phyloP scores from a whole-genome alignment of 2,888 invertebrate genomes.

The Muschampia plurimacula region DNA sequence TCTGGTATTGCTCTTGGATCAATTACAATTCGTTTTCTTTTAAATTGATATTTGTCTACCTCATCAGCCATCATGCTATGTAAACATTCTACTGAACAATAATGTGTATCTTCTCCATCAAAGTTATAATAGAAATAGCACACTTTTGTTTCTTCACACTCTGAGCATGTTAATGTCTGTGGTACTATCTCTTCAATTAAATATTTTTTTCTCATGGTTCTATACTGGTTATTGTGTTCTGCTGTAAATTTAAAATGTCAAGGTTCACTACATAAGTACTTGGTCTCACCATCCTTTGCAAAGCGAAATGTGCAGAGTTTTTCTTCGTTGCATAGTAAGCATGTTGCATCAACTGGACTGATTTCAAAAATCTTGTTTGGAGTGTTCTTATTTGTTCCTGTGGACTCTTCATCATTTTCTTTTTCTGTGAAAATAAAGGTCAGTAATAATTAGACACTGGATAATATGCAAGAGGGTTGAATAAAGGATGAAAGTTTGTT shows the following conservation, averaged over 20 bases:
- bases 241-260: constrained; percentile 79
- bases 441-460: too few relatives aligned
- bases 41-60: constrained; percentile 82
- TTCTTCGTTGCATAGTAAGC: constrained; percentile 74
- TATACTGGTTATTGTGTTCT: constrained; percentile 64
- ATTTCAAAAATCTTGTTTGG: constrained; percentile 75
- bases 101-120: constrained; percentile 78
- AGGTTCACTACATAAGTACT: constrained; percentile 76
- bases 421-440: constrained; percentile 64
- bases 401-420: constrained; percentile 81
- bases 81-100: constrained; percentile 84
- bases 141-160: constrained; percentile 74
- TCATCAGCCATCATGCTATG: constrained; percentile 83
- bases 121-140: constrained; percentile 79
- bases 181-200: constrained; percentile 73
- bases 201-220: constrained; percentile 67
- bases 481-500: too few relatives aligned
- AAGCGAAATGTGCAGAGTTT: constrained; percentile 67
- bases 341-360: constrained; percentile 64
- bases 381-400: constrained; percentile 63
- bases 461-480: too few relatives aligned
- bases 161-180: constrained; percentile 63
- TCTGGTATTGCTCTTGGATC: constrained; percentile 63
- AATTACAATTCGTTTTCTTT: constrained; percentile 80
- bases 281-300: constrained; percentile 59